Evolutionary conservation across 2,888 invertebrate species (phyloP), one percentile per base, ranked within the genome.

Genomic region (Eustalomyia histrio): DNA sequence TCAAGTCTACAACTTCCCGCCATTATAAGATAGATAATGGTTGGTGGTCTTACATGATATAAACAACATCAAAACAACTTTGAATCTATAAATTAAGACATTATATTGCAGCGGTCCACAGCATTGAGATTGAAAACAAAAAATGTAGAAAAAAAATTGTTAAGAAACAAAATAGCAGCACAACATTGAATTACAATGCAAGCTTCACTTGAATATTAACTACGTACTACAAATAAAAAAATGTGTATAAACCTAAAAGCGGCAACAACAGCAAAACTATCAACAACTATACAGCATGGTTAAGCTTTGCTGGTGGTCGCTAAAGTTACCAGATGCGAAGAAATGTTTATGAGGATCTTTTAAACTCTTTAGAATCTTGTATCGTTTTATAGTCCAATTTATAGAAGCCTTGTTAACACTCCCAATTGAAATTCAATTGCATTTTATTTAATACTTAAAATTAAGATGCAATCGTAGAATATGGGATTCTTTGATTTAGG

Each of bases 1-100:
- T 39, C 4, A 60, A 67, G 35, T 53, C 53, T 65, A 35, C 24
- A 14, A 73, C 60, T 73, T 67, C 35, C 67, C 72, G 72, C 72
- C 78, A 79, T 72, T 67, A 73, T 75, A 29, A 6, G 29, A 29
- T 6, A 65, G 69, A 64, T 76, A 69, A 58, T 76, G 39, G 81
- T 73, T 78, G 81, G 78, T 78, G 81, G 78, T 81, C 81, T 71
- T 57, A 69, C 69, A 80, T 76, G 82, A 73, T 73, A 76, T 68
- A 72, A 69, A 68, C 76, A 79, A 74, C 73, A 69, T 68, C 75
- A 78, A 83, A 76, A 79, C 67, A 83, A 76, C 81, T 79, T 79
- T 80, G 67, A 79, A 81, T 85, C 88, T 88, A 88, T 88, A 88
- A 89, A 88, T 88, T 89, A 88, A 88, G 88, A 88, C 88, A 88